Percentiles rank a stretch among this genome's conserved stretches.
Conservation (phyloP, 2,113 vertebrate genomes). For the Bubo blakistoni region DNA sequence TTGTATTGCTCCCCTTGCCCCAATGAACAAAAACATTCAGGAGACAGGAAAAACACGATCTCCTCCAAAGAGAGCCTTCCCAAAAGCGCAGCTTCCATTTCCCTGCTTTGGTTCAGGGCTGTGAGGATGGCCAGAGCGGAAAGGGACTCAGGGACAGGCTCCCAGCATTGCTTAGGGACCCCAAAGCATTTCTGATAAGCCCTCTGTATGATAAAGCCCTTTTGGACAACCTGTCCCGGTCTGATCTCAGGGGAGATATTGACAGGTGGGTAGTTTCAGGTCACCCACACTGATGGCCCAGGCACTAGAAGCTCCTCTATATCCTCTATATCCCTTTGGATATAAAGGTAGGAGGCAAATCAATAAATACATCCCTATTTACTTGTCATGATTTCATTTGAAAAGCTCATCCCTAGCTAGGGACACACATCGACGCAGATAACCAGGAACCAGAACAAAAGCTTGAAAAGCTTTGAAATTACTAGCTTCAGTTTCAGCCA, state of each 20-base stretch:
- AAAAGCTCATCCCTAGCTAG: not conserved
- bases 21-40: not conserved
- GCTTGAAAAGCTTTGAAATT: not conserved
- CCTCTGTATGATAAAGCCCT: not conserved
- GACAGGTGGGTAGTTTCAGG: not conserved
- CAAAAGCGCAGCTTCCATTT: not conserved
- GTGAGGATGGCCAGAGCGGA: not conserved
- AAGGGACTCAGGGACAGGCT: not conserved
- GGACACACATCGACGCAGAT: not conserved
- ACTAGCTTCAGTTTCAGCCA: not conserved
- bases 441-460: not conserved
- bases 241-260: not conserved
- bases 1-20: not conserved
- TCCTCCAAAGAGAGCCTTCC: not conserved
- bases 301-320: not conserved
- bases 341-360: not conserved
- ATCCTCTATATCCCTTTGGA: not conserved
- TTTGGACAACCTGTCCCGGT: not conserved
- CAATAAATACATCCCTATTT: not conserved
- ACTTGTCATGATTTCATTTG: not conserved
- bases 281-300: not conserved
- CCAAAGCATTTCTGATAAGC: not conserved
- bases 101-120: not conserved
- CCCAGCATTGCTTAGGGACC: not conserved
- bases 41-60: not conserved